Conservation (phyloP, 2,113 vertebrate genomes). For the Notarius lentiginosus region DNA sequence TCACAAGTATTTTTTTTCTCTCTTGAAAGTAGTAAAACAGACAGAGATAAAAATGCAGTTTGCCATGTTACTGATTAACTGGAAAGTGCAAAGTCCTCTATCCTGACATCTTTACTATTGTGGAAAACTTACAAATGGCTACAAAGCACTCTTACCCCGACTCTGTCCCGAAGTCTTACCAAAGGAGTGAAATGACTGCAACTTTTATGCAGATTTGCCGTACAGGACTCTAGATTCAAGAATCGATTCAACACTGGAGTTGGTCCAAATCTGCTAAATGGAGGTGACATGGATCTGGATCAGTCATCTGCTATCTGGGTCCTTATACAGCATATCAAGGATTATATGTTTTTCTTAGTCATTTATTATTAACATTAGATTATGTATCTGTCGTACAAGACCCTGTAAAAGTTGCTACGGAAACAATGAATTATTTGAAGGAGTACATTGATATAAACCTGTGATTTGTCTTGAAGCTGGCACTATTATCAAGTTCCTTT, state of each 20-base stretch:
- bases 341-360: neutral
- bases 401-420: neutral
- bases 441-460: neutral
- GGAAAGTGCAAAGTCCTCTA: neutral
- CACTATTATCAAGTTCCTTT: neutral
- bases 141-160: neutral
- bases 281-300: no score
- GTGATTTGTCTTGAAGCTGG: neutral
- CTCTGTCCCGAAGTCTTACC: no score
- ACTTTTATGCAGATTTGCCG: no score
- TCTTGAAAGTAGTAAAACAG: neutral
- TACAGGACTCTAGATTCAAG: no score
- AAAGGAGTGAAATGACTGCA: no score
- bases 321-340: neutral
- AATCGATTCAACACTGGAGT: no score
- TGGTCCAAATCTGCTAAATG: no score
- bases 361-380: neutral
- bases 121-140: neutral
- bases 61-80: slow-evolving; percentile 6
- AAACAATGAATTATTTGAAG: neutral
- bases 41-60: neutral
- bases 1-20: neutral
- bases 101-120: neutral
- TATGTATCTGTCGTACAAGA: neutral
- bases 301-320: no score